These are phyloP conservation scores for Gila orcuttii DNA, from an alignment of 2,113 vertebrate genomes.

Conservation along the genomic window DNA sequence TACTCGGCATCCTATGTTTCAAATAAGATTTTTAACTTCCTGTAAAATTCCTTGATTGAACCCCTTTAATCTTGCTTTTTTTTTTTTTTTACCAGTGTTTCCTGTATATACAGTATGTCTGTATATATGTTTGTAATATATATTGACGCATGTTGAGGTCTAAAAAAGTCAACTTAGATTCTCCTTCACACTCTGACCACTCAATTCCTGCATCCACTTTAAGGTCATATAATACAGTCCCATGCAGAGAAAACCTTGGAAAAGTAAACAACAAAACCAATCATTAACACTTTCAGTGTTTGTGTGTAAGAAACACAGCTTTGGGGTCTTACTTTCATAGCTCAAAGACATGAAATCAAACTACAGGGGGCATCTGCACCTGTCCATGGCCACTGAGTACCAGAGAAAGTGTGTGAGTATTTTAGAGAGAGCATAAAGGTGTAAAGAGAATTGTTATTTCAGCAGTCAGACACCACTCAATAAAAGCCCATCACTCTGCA, in stretches of 20 bases:
- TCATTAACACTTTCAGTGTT: not conserved
- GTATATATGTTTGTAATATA: too few species aligned
- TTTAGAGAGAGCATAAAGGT: not conserved
- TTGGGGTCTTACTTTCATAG: not conserved
- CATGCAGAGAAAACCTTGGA: not conserved
- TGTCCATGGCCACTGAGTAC: not conserved
- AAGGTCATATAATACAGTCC: not conserved
- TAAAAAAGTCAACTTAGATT: too few species aligned
- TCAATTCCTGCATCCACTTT: not conserved
- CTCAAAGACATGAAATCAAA: not conserved
- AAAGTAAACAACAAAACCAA: not conserved
- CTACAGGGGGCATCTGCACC: not conserved
- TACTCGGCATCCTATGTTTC: not conserved
- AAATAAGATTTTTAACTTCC: not conserved
- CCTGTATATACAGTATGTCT: too few species aligned
- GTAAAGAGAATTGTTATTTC: not conserved
- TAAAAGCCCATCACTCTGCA: not conserved
- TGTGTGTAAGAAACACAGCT: not conserved
- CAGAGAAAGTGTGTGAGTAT: not conserved
- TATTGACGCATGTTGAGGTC: too few species aligned
- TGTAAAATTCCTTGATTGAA: not conserved
- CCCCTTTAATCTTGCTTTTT: not conserved
- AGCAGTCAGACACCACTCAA: slow-evolving; percentile 1
- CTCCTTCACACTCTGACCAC: too few species aligned
- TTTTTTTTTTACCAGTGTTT: not conserved